Conservation (phyloP, 2,113 vertebrate species). For the Probosciger aterrimus region DNA sequence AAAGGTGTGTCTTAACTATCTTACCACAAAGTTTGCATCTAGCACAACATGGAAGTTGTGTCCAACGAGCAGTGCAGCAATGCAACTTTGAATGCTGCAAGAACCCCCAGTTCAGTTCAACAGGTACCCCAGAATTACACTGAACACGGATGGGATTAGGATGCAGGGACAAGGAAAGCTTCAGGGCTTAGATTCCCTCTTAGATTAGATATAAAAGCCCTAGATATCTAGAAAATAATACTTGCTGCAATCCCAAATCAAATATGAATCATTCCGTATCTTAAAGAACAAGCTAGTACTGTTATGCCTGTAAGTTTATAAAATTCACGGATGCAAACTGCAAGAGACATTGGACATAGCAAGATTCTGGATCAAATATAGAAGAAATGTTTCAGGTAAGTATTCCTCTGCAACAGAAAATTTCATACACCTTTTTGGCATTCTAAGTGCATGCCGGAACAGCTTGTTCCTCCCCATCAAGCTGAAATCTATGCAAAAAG, state of each 20-base stretch:
- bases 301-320: not conserved
- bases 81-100: not conserved
- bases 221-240: not conserved
- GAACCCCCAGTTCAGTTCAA: not conserved
- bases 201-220: not conserved
- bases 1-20: not conserved
- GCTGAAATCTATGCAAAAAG: conserved; percentile 37
- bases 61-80: not conserved
- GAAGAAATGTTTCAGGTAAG: not conserved
- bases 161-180: not conserved
- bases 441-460: not conserved
- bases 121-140: not conserved
- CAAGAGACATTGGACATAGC: not conserved
- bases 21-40: not conserved
- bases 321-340: not conserved
- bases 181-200: not conserved
- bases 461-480: not conserved
- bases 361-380: not conserved
- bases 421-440: not conserved
- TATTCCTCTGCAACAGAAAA: not conserved
- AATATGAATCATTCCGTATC: not conserved
- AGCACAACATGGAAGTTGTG: not conserved
- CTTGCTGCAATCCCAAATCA: not conserved
- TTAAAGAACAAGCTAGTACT: not conserved
- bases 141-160: not conserved